Percentiles rank a stretch among this genome's conserved stretches.
Evolutionary conservation across 2,888 invertebrate species (phyloP).

Genomic region (Phymatocera aterrima): DNA sequence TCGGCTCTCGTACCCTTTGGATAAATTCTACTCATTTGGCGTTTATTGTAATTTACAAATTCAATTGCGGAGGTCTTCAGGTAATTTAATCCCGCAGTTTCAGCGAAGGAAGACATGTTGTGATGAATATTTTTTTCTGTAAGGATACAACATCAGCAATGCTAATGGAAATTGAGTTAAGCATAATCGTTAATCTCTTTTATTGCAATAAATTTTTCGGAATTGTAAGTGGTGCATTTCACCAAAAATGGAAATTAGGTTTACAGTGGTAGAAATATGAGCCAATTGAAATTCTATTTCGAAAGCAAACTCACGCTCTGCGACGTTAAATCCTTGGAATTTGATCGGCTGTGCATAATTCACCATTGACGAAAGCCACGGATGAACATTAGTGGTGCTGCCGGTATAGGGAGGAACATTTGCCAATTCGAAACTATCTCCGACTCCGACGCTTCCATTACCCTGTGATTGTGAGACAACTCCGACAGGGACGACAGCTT

Average conservation of each 20-base stretch:
- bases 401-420: conserved; percentile 91
- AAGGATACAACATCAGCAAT: conserved; percentile 62
- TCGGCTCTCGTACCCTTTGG: conserved; percentile 99
- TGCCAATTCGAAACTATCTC: conserved; percentile 75
- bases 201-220: conserved; percentile 4
- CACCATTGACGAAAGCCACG: conserved; percentile 98
- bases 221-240: too few relatives aligned
- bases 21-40: conserved; percentile 99
- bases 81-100: conserved; percentile 96
- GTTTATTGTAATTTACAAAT: conserved; percentile 99
- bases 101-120: conserved; percentile 99
- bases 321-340: conserved; percentile 98
- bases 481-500: conserved; percentile 65
- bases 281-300: background rate
- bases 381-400: conserved; percentile 99
- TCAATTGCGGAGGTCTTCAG: conserved; percentile 97
- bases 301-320: conserved; percentile 87
- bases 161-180: conserved; percentile 17
- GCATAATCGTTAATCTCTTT: background rate
- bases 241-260: too few relatives aligned
- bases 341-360: conserved; percentile 99
- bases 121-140: conserved; percentile 95
- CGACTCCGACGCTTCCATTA: conserved; percentile 78
- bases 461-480: conserved; percentile 75
- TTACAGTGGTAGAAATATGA: too few relatives aligned